Conservation (phyloP, 2,888 invertebrate genomes). For the Eupeodes latifasciatus region DNA sequence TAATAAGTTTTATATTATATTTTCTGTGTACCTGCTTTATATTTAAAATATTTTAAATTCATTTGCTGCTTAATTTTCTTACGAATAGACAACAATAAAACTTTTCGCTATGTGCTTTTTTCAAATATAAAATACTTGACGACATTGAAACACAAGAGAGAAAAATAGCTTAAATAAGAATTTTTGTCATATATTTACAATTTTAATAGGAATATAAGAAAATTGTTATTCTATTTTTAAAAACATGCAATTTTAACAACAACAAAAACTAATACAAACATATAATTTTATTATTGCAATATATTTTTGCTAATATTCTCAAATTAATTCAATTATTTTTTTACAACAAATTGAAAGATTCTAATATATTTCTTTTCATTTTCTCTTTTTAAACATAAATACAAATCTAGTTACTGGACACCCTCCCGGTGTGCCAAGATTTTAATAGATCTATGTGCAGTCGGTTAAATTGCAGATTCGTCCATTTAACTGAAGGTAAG, state of each 20-base stretch:
- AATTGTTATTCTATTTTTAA: conserved; percentile 27
- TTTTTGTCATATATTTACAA: conserved; percentile 34
- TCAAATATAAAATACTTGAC: conserved; percentile 47
- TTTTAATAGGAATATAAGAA: conserved; percentile 44
- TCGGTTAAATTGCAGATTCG: conserved; percentile 98
- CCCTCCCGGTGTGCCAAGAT: conserved; percentile 99
- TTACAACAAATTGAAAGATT: conserved; percentile 31
- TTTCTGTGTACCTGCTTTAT: conserved; percentile 49
- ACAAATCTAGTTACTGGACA: conserved; percentile 98
- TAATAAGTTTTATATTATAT: conserved; percentile 19
- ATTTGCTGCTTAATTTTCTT: conserved; percentile 72
- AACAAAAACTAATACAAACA: conserved; percentile 40
- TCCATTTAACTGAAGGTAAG: conserved; percentile 98
- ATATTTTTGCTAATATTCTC: conserved; percentile 70
- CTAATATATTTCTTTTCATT: conserved; percentile 63
- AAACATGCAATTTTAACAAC: conserved; percentile 44
- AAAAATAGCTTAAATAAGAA: conserved; percentile 28
- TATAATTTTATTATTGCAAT: conserved; percentile 66
- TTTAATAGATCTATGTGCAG: conserved; percentile 99
- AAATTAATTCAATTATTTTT: conserved; percentile 29
- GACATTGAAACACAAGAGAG: conserved; percentile 41
- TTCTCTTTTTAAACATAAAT: conserved; percentile 49
- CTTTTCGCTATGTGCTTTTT: conserved; percentile 70
- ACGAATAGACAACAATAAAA: conserved; percentile 48
- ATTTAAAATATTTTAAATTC: conserved; percentile 53